Conservation (phyloP, 2,888 invertebrate species). For the Patella caerulea region DNA sequence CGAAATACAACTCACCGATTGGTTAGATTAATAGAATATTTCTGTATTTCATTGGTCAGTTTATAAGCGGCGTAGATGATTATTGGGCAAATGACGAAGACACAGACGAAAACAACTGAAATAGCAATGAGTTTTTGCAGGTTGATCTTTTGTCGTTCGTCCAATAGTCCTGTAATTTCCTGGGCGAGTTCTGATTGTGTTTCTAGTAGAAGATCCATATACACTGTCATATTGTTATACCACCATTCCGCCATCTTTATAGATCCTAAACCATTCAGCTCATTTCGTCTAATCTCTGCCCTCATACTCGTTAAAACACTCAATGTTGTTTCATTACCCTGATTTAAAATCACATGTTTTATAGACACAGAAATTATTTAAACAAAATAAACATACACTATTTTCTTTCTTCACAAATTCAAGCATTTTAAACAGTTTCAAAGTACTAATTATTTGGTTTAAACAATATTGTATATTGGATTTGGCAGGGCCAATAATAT, state of each 20-base stretch:
- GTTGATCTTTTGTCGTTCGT: conserved; percentile 42
- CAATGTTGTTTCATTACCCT: conserved; percentile 21
- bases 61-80: conserved; percentile 57
- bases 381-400: too few species aligned
- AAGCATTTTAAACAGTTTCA: too few species aligned
- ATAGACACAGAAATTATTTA: too few species aligned
- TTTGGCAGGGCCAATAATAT: too few species aligned
- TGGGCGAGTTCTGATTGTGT: conserved; percentile 44
- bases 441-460: too few species aligned
- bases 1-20: conserved; percentile 42
- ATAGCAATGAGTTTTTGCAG: conserved; percentile 50
- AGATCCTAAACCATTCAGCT: conserved; percentile 37
- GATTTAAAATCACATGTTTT: not conserved
- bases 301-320: conserved; percentile 31
- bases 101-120: conserved; percentile 50
- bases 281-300: conserved; percentile 45
- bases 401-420: too few species aligned
- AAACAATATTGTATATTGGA: too few species aligned
- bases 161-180: conserved; percentile 45
- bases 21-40: conserved; percentile 54
- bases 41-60: conserved; percentile 55
- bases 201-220: conserved; percentile 45
- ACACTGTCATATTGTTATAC: conserved; percentile 55
- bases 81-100: conserved; percentile 52
- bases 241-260: conserved; percentile 45